These are phyloP conservation scores for Tetragonula clypearis DNA, from an alignment of 1,140 invertebrate species.

Conservation along the genomic window DNA sequence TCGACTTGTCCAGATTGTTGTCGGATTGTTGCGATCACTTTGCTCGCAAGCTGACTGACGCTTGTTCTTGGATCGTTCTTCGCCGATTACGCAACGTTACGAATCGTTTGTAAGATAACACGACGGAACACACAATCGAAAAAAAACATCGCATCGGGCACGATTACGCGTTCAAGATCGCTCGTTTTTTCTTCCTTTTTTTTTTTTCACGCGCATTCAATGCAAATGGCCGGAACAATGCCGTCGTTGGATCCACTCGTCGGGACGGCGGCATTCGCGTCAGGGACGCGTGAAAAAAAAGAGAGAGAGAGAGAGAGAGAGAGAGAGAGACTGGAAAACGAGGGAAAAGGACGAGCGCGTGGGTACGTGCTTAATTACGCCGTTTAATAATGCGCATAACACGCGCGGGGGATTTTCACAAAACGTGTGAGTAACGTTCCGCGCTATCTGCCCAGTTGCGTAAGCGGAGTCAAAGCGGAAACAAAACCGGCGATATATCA, in stretches of 20 bases:
- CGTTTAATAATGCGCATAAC: conserved; percentile 12
- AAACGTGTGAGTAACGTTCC: conserved; percentile 5
- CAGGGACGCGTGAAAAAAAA: conserved; percentile 12
- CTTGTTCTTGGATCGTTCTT: too few relatives aligned
- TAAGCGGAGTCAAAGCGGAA: too few relatives aligned
- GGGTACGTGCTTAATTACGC: background rate
- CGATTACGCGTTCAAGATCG: conserved; percentile 14
- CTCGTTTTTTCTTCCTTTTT: background rate
- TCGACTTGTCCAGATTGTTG: too few relatives aligned
- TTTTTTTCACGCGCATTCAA: conserved; percentile 36
- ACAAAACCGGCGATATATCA: too few relatives aligned
- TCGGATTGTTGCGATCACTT: too few relatives aligned
- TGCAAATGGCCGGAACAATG: conserved; percentile 46
- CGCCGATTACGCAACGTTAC: background rate
- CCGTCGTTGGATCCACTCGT: background rate
- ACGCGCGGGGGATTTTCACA: background rate
- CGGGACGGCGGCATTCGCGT: conserved; percentile 8
- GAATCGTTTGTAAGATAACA: conserved; percentile 6
- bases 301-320: too few relatives aligned
- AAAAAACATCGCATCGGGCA: background rate
- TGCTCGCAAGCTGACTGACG: too few relatives aligned
- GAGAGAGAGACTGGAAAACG: background rate
- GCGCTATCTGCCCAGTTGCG: background rate
- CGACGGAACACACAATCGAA: background rate
- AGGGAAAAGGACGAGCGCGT: background rate